Base-by-base conservation (phyloP, 2,797 vertebrate genomes). In the Cynopterus sphinx region DNA sequence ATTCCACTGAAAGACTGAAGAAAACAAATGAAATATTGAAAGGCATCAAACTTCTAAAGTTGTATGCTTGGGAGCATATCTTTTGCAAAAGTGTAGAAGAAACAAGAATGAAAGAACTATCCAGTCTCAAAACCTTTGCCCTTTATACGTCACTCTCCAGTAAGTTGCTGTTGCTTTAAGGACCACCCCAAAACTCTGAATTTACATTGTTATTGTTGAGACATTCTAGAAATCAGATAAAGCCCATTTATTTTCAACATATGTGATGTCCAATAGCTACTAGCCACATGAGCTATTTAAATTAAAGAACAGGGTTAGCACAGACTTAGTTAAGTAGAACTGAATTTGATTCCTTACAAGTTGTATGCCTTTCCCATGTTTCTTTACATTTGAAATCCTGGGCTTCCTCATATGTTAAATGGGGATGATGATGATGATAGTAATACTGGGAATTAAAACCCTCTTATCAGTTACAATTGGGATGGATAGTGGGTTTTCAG, bases 61-160 rank as follows among this genome's bases (percentile, higher is more conserved):
- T 99, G 0, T 99, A 99, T 36, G 99, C 99, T 79, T 99, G 99
- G 99, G 99, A 99, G 96, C 99, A 99, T 51, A 99, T 99, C 96
- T 99, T 99, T 98, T 99, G 99, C 71, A 98, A 98, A 96, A 99
- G 99, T 0, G 99, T 99, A 97, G 99, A 99, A 97, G 99, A 99
- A 68, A 99, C 99, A 0, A 98, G 99, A 95, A 98, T 98, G 98
- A 99, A 99, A 97, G 99, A 99, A 96, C 99, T 99, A 57, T 99
- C 98, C 89, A 99, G 99, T 96, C 99, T 99, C 82, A 99, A 98
- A 98, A 99, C 99, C 13, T 99, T 99, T 67, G 99, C 99, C 0
- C 99, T 99, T 94, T 99, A 99, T 97, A 99, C 99, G 0, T 99
- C 99, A 6, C 99, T 99, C 98, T 99, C 99, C 91, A 99, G 99